Conservation (phyloP, 2,113 vertebrate genomes). For the Tragelaphus scriptus region DNA sequence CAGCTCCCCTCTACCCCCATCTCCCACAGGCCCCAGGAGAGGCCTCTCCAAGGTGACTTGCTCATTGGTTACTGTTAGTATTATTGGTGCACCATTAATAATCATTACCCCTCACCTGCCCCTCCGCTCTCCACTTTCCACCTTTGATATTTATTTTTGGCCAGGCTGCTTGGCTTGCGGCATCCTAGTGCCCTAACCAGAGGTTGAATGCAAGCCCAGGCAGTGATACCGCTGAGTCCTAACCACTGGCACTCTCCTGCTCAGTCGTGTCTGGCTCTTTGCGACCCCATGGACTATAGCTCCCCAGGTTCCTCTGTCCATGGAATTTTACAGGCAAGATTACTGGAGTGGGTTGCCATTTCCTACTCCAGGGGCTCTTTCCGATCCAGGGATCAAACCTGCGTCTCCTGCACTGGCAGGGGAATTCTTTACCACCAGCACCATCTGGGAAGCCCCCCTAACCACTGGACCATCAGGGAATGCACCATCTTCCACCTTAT, state of each 20-base stretch:
- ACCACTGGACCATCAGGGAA: background rate
- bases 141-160: background rate
- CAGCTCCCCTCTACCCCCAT: background rate
- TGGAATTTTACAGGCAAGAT: background rate
- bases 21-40: fast-evolving
- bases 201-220: background rate
- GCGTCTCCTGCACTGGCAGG: background rate
- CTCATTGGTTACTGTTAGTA: background rate
- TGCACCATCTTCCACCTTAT: background rate
- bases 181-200: background rate
- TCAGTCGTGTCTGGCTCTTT: background rate
- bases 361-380: background rate
- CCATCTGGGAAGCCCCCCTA: background rate
- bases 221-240: background rate
- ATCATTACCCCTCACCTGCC: background rate
- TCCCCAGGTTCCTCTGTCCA: background rate
- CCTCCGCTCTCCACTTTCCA: background rate
- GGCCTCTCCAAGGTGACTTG: background rate
- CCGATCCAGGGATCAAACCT: background rate
- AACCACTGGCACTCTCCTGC: background rate
- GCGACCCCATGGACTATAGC: background rate
- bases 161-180: background rate
- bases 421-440: background rate
- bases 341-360: background rate
- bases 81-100: background rate